phyloP scores from a whole-genome alignment of 2,797 vertebrate species.

The Chanos chanos region DNA sequence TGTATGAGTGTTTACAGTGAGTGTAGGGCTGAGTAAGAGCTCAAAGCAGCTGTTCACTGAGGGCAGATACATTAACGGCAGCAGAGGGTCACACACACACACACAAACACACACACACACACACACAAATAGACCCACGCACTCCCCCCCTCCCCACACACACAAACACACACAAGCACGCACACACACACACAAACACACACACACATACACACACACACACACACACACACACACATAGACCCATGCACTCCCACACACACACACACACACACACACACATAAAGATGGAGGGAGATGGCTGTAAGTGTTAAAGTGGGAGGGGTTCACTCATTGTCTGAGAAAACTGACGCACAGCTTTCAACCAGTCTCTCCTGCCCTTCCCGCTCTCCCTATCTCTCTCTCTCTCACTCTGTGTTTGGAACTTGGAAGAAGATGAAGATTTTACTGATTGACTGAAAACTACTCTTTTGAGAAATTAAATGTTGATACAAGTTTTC shows the following conservation, averaged over 20 bases:
- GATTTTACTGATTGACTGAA: no score
- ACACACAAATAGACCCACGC: conserved; percentile 4
- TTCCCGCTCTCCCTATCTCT: conserved; percentile 3
- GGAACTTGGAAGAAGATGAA: no score
- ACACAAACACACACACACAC: conserved; percentile 4
- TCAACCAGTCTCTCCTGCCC: background rate
- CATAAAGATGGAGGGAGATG: conserved; percentile 14
- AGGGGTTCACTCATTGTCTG: background rate
- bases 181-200: background rate
- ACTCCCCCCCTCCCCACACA: no score
- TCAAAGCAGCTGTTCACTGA: conserved; percentile 34
- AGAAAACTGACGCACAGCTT: background rate
- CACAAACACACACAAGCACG: conserved; percentile 19
- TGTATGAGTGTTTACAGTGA: conserved; percentile 12
- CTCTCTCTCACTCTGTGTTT: no score
- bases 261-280: conserved; percentile 35
- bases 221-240: background rate
- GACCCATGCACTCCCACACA: no score
- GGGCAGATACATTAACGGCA: conserved; percentile 23
- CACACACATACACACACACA: conserved; percentile 12
- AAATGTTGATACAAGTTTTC: no score
- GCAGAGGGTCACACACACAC: conserved; percentile 18
- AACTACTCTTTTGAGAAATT: no score
- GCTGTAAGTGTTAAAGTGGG: conserved; percentile 9
- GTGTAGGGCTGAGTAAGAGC: conserved; percentile 16